Percentiles rank a stretch among this genome's conserved stretches.
phyloP scores from a whole-genome alignment of 2,888 invertebrate species.

The Deroplatys truncata region DNA sequence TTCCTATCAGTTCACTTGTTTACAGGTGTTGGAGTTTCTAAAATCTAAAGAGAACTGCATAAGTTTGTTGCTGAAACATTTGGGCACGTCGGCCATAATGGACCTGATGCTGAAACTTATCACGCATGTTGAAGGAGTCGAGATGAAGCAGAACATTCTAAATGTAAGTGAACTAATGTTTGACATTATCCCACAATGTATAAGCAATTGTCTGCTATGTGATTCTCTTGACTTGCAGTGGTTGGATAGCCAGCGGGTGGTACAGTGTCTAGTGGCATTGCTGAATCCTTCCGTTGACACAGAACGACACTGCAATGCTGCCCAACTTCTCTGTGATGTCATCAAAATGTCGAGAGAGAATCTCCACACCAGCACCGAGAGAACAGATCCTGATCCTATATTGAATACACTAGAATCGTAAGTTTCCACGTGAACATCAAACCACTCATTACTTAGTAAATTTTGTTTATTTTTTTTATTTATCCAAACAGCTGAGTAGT shows the following conservation, averaged over 20 bases:
- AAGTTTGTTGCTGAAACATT: constrained; percentile 79
- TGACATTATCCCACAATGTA: background rate
- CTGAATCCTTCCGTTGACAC: constrained; percentile 62
- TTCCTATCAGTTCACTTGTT: constrained; percentile 85
- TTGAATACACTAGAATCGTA: constrained; percentile 70
- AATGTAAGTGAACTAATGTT: constrained; percentile 50
- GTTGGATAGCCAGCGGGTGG: constrained; percentile 82
- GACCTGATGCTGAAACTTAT: constrained; percentile 85
- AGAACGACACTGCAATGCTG: constrained; percentile 80
- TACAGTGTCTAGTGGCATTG: constrained; percentile 70
- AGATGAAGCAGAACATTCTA: constrained; percentile 65
- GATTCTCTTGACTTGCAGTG: constrained; percentile 57
- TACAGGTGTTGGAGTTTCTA: constrained; percentile 88
- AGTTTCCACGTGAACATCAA: constrained; percentile 38
- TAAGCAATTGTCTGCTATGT: no score
- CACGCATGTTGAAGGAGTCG: constrained; percentile 73
- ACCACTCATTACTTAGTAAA: background rate
- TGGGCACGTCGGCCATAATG: constrained; percentile 91
- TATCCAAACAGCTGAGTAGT: no score
- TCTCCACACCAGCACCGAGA: constrained; percentile 52
- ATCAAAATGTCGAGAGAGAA: constrained; percentile 63
- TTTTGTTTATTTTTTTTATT: no score
- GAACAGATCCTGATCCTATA: constrained; percentile 66
- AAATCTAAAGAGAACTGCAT: constrained; percentile 83
- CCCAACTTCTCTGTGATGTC: constrained; percentile 84